Base-by-base conservation (phyloP, 2,113 vertebrate genomes). In the Orientallactaga bullata region DNA sequence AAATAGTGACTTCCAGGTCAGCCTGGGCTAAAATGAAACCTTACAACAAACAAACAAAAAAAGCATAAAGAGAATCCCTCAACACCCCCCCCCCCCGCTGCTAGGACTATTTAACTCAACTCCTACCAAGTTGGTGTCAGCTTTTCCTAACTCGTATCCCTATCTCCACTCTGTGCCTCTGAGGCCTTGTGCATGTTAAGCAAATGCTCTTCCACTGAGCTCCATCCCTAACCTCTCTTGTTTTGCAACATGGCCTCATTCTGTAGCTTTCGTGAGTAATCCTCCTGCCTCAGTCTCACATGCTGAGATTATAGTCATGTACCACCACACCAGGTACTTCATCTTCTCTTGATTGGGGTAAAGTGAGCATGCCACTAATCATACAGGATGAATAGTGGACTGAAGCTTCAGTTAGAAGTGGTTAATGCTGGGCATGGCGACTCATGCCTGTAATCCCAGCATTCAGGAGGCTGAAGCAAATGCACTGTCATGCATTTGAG, bases 61-160 rank as follows among this genome's bases (percentile, higher is more conserved):
- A 79, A 85, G 35, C 69, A 91, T 81, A 78, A 23, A 92, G 30
- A 69, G 85, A 60, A 86, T 66, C 47, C 69, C 20, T 37, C 83
- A 78, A 51, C 24, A 20, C n/a, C 61, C 47, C 73, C 80, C 63
- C 72, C 94, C 51, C 63, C 79, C 10, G 87, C 71, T 84, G 85
- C n/a, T n/a, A 3, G 55, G 55, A 90, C 35, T 85, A 2, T 74
- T 90, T 74, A 78, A 63, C 24, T 51, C 71, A 61, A 85, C 51
- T 85, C 60, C 85, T n/a, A 77, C 76, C 39, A 95, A 84, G 32
- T 77, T 30, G 68, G 72, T n/a, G 66, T 68, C 13, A 77, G 80
- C n/a, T 82, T 84, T 80, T 88, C 47, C 80, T 77, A 81, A 91
- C 47, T 63, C 39, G 68, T n/a, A 30, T 55, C 13, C 30, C 42